These are phyloP conservation scores for Coracopsis vasa DNA, from an alignment of 2,113 vertebrate genomes.

Conservation along the genomic window DNA sequence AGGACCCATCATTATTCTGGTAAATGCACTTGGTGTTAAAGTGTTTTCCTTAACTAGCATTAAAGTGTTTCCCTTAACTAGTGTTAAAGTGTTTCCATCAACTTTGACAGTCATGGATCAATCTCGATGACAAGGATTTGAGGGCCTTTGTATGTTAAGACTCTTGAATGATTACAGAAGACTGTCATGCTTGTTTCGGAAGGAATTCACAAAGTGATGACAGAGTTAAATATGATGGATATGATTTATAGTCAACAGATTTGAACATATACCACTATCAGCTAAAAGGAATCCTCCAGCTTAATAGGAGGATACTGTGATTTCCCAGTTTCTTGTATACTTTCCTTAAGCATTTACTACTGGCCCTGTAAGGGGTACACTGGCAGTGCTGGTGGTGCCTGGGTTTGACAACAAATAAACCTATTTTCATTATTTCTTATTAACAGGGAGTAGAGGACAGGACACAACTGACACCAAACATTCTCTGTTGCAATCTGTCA, in stretches of 20 bases:
- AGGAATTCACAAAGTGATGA: neutral
- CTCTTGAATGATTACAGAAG: neutral
- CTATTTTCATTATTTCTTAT: neutral
- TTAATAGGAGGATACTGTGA: neutral
- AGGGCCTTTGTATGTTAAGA: neutral
- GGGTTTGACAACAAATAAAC: neutral
- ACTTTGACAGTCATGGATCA: neutral
- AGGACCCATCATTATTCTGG: neutral
- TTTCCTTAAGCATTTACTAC: neutral
- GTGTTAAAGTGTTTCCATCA: neutral
- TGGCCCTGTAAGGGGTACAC: neutral
- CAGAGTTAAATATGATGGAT: neutral
- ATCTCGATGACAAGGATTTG: neutral
- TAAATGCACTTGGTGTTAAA: neutral
- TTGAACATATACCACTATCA: neutral
- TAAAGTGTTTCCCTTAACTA: neutral
- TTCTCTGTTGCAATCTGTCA: slow-evolving; percentile 42
- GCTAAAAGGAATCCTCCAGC: neutral
- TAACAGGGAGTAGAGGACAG: neutral
- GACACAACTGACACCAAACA: slow-evolving; percentile 6
- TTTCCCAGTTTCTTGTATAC: neutral
- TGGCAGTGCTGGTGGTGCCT: neutral
- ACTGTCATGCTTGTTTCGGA: neutral
- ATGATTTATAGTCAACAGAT: neutral
- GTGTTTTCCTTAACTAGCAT: neutral